A percentile compares a stretch with the other conserved stretches of the same genome.
These are phyloP conservation scores for Pseudomyrmex sp. DNA, from an alignment of 1,140 invertebrate genomes.

Conservation along the genomic window DNA sequence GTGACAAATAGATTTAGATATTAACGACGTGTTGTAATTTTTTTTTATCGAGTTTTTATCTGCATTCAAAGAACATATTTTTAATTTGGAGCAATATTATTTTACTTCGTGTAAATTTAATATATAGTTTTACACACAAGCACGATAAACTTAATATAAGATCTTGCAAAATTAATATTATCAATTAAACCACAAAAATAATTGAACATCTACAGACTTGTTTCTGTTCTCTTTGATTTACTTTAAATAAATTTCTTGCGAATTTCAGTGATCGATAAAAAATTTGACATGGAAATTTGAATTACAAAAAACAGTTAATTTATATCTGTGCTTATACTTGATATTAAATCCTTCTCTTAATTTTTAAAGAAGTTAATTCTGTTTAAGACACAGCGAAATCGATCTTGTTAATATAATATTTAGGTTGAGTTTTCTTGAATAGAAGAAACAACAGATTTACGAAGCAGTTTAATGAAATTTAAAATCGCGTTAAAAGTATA, in stretches of 20 bases:
- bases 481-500: too few species aligned
- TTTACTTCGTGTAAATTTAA: too few species aligned
- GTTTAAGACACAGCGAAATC: background rate
- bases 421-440: background rate
- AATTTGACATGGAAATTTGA: background rate
- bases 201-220: background rate
- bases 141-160: background rate
- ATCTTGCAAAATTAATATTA: background rate
- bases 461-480: too few species aligned
- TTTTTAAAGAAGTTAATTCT: background rate
- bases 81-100: background rate
- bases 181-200: background rate
- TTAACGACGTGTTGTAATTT: background rate
- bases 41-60: background rate
- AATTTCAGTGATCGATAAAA: background rate
- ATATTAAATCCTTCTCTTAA: background rate
- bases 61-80: background rate
- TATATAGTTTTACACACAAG: background rate
- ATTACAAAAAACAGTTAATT: slow-evolving; percentile 15
- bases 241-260: slow-evolving; percentile 10
- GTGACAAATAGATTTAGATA: slow-evolving; percentile 1
- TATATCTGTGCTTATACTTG: slow-evolving; percentile 7
- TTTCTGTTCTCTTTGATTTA: background rate
- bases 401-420: background rate
- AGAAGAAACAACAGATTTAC: background rate